Base-by-base conservation (phyloP, 2,888 invertebrate genomes). In the Anodontia alba region DNA sequence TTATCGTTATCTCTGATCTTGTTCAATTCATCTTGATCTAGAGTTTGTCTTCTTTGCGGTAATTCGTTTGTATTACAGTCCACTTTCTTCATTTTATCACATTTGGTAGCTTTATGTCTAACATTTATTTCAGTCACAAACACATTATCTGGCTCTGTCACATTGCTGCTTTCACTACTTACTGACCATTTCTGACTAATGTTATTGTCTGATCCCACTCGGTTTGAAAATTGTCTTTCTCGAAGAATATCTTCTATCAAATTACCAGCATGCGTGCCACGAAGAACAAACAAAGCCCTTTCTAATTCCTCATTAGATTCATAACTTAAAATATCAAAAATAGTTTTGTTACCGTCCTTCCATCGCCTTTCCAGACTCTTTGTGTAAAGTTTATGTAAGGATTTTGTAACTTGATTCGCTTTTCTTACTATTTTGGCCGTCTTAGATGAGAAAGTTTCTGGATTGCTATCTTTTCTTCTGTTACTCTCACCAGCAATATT, bases 311-410 rank as follows among this genome's bases (percentile, higher is more conserved):
- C 87, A 38, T 78, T 78, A 1, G 87, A 87, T 43, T 84, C 81
- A 31, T 71, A 78, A 17, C 80, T 81, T 0, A 89, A 74, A 42
- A 85, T 68, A 57, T 86, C 83, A 10, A 84, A 57, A 23, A 87
- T 76, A 26, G 87, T 73, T 74, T 70, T 78, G n/a, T 80, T 81
- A 7, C 70, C 76, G 46, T 85, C 80, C 29, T 72, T 78, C 42
- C 69, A 72, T 62, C 77, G 86, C 42, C 87, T 73, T 42, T 86
- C 83, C 33, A 79, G 23, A 26, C 80, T 78, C 43, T 78, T 71
- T 29, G 82, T 80, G 67, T 89, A 89, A 20, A 89, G 76, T 36
- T 75, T 83, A 57, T 87, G 86, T n/a, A 89, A 73, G 38, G 82
- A 62, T 38, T 81, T 81, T 23, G 87, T 83, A 15, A 89, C 83